Percentiles rank a stretch among this genome's conserved stretches.
Conservation (phyloP, 1,140 invertebrate species). For the Lepidurus apus region DNA sequence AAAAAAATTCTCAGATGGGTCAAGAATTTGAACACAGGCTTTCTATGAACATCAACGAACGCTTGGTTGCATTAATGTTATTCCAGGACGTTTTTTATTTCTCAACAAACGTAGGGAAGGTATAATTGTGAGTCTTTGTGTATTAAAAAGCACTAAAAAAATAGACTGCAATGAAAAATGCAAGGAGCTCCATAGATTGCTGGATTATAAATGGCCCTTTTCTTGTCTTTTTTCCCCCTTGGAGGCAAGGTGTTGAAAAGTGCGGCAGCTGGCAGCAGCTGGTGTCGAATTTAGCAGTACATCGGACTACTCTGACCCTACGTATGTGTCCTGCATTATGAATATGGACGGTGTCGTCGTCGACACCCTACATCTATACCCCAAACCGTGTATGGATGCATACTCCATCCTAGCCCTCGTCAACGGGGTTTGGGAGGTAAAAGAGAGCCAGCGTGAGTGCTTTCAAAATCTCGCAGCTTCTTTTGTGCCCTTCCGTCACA, state of each 20-base stretch:
- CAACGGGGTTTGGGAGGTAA: not conserved
- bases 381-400: not conserved
- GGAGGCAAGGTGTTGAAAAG: constrained; percentile 8
- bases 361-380: not conserved
- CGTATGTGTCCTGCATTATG: not conserved
- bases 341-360: constrained; percentile 7
- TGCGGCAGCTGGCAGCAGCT: constrained; percentile 12
- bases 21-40: no score
- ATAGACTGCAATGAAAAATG: not conserved
- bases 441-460: constrained; percentile 16
- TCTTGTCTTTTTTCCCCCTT: not conserved
- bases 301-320: not conserved
- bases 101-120: not conserved
- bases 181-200: not conserved
- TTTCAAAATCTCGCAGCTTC: constrained; percentile 13
- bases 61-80: no score
- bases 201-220: not conserved
- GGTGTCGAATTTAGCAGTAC: not conserved
- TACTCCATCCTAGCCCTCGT: constrained; percentile 6
- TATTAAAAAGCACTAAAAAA: not conserved
- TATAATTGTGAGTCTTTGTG: not conserved
- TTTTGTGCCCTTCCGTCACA: not conserved
- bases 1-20: not conserved
- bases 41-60: no score
- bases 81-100: no score